A percentile compares a stretch with the other conserved stretches of the same genome.
phyloP scores from a whole-genome alignment of 2,888 invertebrate genomes.

The Crioceris asparagi region DNA sequence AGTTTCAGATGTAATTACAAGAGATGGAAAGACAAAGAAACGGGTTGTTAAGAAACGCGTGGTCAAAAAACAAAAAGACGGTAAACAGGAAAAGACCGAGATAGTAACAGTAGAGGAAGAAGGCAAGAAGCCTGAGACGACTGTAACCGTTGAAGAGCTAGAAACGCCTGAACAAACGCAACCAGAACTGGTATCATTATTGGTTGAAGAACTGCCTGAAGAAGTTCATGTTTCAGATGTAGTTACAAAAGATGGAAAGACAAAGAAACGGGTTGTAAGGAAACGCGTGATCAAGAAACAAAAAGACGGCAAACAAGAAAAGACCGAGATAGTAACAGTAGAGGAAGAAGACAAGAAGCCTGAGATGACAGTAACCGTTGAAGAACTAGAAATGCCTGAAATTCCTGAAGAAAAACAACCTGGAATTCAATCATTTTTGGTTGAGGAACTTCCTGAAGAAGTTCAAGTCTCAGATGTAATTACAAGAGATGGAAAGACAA shows the following conservation, averaged over 20 bases:
- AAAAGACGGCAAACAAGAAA: constrained; percentile 33
- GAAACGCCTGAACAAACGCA: constrained; percentile 26
- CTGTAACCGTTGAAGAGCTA: constrained; percentile 23
- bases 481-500: constrained; percentile 30
- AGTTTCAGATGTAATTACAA: constrained; percentile 45
- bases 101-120: constrained; percentile 28
- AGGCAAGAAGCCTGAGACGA: constrained; percentile 24
- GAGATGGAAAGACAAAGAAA: constrained; percentile 49
- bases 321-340: constrained; percentile 20
- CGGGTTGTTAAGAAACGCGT: constrained; percentile 49
- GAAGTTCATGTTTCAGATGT: constrained; percentile 27
- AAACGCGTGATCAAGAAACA: constrained; percentile 32
- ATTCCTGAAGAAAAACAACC: constrained; percentile 7
- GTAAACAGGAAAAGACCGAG: constrained; percentile 62
- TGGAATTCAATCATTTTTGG: constrained; percentile 21
- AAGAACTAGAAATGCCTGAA: constrained; percentile 17
- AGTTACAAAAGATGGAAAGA: constrained; percentile 24
- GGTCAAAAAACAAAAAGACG: constrained; percentile 61
- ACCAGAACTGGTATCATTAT: constrained; percentile 22
- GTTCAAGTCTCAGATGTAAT: constrained; percentile 17
- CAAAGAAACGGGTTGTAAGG: constrained; percentile 27
- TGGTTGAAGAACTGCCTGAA: constrained; percentile 26
- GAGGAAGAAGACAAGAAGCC: constrained; percentile 36
- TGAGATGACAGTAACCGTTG: constrained; percentile 27
- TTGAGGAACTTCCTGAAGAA: constrained; percentile 21